Conservation (phyloP, 2,113 vertebrate genomes). For the Mola mola region DNA sequence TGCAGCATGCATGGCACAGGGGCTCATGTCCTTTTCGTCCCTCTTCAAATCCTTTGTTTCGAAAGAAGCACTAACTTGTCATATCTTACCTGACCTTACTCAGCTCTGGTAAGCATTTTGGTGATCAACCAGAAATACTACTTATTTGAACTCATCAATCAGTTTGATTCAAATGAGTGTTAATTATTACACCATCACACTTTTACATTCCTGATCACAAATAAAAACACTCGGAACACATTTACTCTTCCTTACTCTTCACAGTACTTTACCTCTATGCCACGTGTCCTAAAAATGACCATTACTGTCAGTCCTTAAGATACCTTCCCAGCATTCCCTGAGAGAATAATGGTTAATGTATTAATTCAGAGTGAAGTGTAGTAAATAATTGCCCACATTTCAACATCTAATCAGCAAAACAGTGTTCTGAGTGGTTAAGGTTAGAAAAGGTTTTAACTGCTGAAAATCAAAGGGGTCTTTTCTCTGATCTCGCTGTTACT, state of each 20-base stretch:
- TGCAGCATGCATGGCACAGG: slow-evolving; percentile 33
- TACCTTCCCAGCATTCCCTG: too few species aligned
- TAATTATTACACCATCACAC: background rate
- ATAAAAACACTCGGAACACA: too few species aligned
- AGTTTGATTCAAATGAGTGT: background rate
- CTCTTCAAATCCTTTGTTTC: background rate
- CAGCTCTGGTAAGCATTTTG: slow-evolving; percentile 8
- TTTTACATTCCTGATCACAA: too few species aligned
- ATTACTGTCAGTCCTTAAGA: too few species aligned
- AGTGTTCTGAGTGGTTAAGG: too few species aligned
- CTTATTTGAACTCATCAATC: slow-evolving; percentile 3
- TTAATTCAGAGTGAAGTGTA: too few species aligned
- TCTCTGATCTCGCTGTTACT: background rate
- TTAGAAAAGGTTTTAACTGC: background rate
- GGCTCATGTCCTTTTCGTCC: slow-evolving; percentile 20
- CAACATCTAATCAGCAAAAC: too few species aligned
- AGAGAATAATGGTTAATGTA: too few species aligned
- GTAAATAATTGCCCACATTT: too few species aligned
- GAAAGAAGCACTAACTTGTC: background rate
- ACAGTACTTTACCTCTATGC: too few species aligned
- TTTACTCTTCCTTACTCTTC: too few species aligned
- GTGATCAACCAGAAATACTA: slow-evolving; percentile 3
- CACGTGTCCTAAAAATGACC: too few species aligned
- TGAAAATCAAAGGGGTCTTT: background rate
- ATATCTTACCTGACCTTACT: slow-evolving; percentile 2